These are phyloP conservation scores for Gallinago undulata DNA, from an alignment of 2,113 vertebrate species.

Conservation along the genomic window DNA sequence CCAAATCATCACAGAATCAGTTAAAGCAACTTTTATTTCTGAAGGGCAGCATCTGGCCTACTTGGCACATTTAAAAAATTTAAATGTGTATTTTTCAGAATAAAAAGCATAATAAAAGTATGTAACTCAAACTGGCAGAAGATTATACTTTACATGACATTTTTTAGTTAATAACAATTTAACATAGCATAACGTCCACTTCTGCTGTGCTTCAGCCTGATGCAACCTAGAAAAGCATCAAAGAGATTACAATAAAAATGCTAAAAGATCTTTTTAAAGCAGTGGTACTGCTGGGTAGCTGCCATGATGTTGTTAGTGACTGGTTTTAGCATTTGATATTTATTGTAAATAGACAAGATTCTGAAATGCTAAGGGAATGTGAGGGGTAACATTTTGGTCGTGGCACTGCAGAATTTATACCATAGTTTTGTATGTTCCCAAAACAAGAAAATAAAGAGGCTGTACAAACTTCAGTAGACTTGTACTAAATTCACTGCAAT, in stretches of 20 bases:
- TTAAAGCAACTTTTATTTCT: constrained; percentile 48
- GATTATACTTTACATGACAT: not conserved
- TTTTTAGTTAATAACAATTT: constrained; percentile 20
- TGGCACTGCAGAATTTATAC: not conserved
- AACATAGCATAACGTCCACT: not conserved
- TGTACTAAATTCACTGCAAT: not conserved
- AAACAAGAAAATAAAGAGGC: not conserved
- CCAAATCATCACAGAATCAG: not conserved
- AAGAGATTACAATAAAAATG: not conserved
- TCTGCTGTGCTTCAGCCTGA: not conserved
- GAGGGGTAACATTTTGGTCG: not conserved
- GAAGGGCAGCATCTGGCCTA: constrained; percentile 59
- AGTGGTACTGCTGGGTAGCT: not conserved
- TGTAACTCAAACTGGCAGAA: not conserved
- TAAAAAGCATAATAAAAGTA: constrained; percentile 27
- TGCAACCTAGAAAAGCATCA: constrained; percentile 11
- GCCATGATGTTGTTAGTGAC: not conserved
- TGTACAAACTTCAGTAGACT: not conserved
- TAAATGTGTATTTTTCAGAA: constrained; percentile 22
- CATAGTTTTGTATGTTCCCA: not conserved
- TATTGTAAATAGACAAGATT: not conserved
- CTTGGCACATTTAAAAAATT: not conserved
- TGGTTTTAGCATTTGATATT: not conserved
- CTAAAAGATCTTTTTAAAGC: not conserved
- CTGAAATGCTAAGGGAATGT: not conserved